A percentile compares a stretch with the other conserved stretches of the same genome.
Evolutionary conservation across 2,888 invertebrate species (phyloP).

Genomic region (Tineola bisselliella): DNA sequence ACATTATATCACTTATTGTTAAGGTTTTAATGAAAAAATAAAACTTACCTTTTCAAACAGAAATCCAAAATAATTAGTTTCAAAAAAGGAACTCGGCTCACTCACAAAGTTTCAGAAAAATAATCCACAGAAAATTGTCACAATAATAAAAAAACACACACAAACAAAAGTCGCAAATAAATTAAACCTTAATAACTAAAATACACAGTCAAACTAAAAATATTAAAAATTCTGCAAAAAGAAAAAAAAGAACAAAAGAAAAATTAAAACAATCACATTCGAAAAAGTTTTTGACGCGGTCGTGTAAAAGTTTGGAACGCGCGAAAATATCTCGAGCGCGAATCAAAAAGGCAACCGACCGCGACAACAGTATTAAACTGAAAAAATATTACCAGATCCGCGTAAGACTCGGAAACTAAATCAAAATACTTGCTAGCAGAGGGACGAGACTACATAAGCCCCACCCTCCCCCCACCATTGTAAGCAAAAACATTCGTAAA

Average conservation of each 20-base stretch:
- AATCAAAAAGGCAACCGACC: slow-evolving; percentile 39
- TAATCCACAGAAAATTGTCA: not conserved
- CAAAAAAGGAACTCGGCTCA: not conserved
- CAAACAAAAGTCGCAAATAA: slow-evolving; percentile 6
- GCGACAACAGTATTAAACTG: slow-evolving; percentile 62
- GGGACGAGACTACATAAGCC: slow-evolving; percentile 60
- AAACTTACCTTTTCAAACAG: slow-evolving; percentile 6
- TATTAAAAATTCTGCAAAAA: not conserved
- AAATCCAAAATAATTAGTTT: slow-evolving; percentile 1
- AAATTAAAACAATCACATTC: not conserved
- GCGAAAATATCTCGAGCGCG: not conserved
- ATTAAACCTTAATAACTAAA: not conserved
- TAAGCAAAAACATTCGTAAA: slow-evolving; percentile 65
- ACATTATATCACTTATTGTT: not conserved
- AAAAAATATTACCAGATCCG: slow-evolving; percentile 61
- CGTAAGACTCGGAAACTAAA: slow-evolving; percentile 67
- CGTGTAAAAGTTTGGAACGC: slow-evolving; percentile 33
- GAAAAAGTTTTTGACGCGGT: not conserved
- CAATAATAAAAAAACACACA: slow-evolving; percentile 9
- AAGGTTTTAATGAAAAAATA: not conserved
- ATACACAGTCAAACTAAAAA: not conserved
- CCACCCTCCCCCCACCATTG: slow-evolving; percentile 61
- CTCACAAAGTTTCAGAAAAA: slow-evolving; percentile 7
- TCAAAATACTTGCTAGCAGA: slow-evolving; percentile 65
- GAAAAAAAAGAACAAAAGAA: too few species aligned